Evolutionary conservation across 2,888 invertebrate species (phyloP), one percentile per base, ranked within the genome.

Genomic region (Mesodorylaimus sp.): DNA sequence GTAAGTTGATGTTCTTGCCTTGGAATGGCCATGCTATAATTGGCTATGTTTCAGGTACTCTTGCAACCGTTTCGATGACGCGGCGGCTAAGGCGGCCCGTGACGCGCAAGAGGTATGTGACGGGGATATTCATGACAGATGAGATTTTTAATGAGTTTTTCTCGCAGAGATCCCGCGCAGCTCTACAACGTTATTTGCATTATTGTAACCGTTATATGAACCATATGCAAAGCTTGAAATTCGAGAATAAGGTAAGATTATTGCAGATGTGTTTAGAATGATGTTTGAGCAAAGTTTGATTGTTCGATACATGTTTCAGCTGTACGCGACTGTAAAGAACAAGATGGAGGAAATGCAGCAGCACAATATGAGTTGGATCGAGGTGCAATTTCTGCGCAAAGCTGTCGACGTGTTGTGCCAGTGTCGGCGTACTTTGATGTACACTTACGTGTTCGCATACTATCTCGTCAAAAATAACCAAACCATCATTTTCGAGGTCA

Each of bases 331-430:
- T 53, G 84, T 93, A 52, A 87, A 89, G 70, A 82, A 82, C 68
- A 95, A 95, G 75, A 95, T 97, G 93, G 91, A 93, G 69, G 91
- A 91, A 72, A 93, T 97, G 93, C 95, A 97, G 68, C 88, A 89
- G 67, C 88, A 89, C 69, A 89, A 88, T 68, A 93, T 95, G 91
- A 89, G 89, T 58, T 97, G 95, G 95, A 95, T 95, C 63, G 95
- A 97, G 78, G 91, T 93, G 54, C 95, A 97, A 76, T 97, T 95
- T 73, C 75, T 97, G 62, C 86, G 86, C 72, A 86, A 89, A 70
- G 95, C 95, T 51, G 72, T 74, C 19, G 71, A 73, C 56, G 68
- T 73, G 16, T 62, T 73, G 24, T 91, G 89, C 73, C 84, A 84
- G 70, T 95, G 93, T 74, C 78, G 95, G 58, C 89, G 93, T 71